phyloP scores from a whole-genome alignment of 2,888 invertebrate genomes.

The Xestia ashworthii region DNA sequence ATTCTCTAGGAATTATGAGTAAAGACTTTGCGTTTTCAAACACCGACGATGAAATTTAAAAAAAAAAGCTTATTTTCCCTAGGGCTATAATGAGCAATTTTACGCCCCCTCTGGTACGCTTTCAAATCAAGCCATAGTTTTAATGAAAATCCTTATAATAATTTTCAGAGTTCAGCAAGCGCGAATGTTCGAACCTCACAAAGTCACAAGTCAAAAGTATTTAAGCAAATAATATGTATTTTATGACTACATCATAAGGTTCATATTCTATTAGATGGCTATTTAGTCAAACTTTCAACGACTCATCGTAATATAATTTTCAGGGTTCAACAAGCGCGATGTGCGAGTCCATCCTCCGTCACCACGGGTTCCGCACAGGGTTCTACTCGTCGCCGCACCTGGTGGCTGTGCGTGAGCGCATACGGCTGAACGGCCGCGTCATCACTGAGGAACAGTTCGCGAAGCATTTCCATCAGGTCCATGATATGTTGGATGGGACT shows the following conservation, averaged over 20 bases:
- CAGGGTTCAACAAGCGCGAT: conserved; percentile 98
- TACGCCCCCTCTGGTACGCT: no score
- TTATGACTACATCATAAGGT: rapidly evolving
- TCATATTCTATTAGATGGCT: neutral
- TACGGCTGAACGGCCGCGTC: conserved; percentile 96
- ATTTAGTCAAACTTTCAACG: neutral
- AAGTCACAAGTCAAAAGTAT: neutral
- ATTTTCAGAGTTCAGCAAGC: no score
- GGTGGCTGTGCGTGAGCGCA: conserved; percentile 97
- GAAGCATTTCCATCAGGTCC: conserved; percentile 95
- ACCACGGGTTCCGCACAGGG: conserved; percentile 96
- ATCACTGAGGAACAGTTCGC: conserved; percentile 94
- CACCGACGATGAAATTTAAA: no score
- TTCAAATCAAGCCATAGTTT: no score
- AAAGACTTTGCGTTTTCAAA: no score
- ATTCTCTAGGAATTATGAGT: no score
- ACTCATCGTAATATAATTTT: conserved; percentile 6
- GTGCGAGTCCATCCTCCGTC: conserved; percentile 96
- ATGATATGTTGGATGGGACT: conserved; percentile 89
- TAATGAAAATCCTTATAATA: no score
- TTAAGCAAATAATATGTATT: neutral
- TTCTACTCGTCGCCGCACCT: conserved; percentile 99
- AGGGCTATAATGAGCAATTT: no score
- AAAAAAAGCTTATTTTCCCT: no score
- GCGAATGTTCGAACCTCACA: no score